Base-by-base conservation (phyloP, 2,797 vertebrate species). In the Danio choprae region DNA sequence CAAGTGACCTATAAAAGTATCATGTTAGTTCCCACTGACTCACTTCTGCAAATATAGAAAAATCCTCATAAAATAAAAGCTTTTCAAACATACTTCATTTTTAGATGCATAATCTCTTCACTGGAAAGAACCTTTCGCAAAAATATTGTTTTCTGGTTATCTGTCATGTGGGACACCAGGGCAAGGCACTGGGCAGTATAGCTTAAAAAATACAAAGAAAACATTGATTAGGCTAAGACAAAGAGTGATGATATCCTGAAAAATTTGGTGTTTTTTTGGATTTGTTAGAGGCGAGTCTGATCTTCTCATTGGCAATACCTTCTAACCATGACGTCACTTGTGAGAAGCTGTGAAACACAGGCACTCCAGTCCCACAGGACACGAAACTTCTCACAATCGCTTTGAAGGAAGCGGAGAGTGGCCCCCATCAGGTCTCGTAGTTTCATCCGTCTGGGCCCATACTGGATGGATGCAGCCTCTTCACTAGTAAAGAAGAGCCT, bases 291-390 rank as follows among this genome's bases (percentile, higher is more conserved):
- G 0, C 5, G 6, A 59, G 11, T 55, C 4, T 20, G 41, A 51
- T 38, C 56, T 9, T 44, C 6, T 51, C 16, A 56, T 41, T 22
- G 15, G 6, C n/a, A 48, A 60, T 70, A 70, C 98, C 98, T 96
- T 87, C 97, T 95, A 18, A 99, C 98, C 90, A 97, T 92, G 73
- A 95, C 91, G 60, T 99, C 98, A 0, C 97, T 97, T 86, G 96
- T 98, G 84, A 97, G 96, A 41, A 99, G 94, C 84, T 98, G 95
- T 0, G 98, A 97, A 40, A 99, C 90, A 69, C 98, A 99, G 40
- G 96, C 96, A 48, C 98, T 99, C 98, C 98, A 99, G 90, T 99
- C 96, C 98, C 98, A 99, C 0, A 97, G 90, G 6, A 96, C 95
- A 36, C 93, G 88, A 81, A 96, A 98, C 78, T 95, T 92, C 16